These are phyloP conservation scores for Temnothorax longispinosus DNA, from an alignment of 1,140 invertebrate species.

Conservation along the genomic window DNA sequence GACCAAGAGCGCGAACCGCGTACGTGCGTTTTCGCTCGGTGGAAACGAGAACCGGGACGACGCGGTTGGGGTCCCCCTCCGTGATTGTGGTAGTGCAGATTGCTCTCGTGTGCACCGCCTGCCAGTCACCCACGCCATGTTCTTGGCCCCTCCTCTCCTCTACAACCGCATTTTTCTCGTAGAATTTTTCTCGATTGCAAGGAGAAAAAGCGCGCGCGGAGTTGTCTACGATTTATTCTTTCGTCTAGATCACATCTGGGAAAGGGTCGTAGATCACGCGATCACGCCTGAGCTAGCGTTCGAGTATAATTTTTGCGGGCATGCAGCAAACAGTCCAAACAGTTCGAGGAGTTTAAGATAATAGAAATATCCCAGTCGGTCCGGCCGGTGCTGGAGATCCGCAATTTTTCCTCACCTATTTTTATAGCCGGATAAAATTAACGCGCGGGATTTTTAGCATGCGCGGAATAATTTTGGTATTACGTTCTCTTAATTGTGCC, in stretches of 20 bases:
- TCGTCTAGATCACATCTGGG: constrained; percentile 8
- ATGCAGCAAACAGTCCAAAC: not conserved
- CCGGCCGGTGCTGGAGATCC: not conserved
- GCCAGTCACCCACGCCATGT: constrained; percentile 50
- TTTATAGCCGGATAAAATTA: constrained; percentile 17
- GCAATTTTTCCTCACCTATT: not conserved
- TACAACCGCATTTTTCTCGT: constrained; percentile 44
- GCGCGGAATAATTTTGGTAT: constrained; percentile 7
- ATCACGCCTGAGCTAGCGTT: not conserved
- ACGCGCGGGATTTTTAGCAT: not conserved
- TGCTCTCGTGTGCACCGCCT: constrained; percentile 47
- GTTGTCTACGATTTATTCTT: constrained; percentile 31
- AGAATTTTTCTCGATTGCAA: constrained; percentile 54
- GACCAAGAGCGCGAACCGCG: constrained; percentile 55
- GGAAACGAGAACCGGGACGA: constrained; percentile 46
- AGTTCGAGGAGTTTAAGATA: not conserved
- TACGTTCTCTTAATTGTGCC: constrained; percentile 41
- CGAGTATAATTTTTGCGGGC: not conserved
- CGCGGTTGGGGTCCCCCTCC: not conserved
- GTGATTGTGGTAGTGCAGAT: constrained; percentile 54
- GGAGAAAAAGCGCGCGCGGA: constrained; percentile 10
- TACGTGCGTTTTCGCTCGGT: constrained; percentile 42
- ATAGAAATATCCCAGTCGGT: not conserved
- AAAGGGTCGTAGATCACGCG: not conserved
- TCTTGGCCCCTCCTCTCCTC: constrained; percentile 5